Evolutionary conservation across 2,797 vertebrate species (phyloP).

Genomic region (Falco berigora): DNA sequence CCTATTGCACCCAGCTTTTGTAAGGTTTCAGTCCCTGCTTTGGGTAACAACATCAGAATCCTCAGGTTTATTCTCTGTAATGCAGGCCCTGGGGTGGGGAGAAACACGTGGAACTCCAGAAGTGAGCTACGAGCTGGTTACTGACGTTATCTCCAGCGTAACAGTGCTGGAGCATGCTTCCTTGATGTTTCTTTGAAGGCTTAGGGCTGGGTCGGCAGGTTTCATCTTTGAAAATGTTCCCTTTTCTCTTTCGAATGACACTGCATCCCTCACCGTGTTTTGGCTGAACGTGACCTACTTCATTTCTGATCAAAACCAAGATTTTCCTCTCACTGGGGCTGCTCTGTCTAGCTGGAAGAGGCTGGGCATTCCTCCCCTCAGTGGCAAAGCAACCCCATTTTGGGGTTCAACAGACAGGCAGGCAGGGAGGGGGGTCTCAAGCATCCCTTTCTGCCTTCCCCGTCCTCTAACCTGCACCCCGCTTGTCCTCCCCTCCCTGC

Average conservation of each 20-base stretch:
- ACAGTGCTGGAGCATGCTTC: neutral
- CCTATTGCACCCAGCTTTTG: neutral
- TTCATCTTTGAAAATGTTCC: neutral
- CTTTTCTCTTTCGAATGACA: neutral
- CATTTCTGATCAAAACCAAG: neutral
- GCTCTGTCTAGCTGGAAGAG: neutral
- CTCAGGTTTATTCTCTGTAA: neutral
- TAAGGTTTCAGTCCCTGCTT: neutral
- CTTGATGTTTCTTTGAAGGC: neutral
- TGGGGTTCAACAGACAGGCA: neutral
- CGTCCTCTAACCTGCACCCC: neutral
- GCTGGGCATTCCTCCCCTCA: neutral
- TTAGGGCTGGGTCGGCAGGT: neutral
- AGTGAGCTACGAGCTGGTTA: accelerated
- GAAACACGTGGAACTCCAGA: neutral
- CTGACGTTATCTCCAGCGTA: neutral
- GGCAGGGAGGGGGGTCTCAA: neutral
- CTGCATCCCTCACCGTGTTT: neutral
- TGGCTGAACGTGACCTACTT: neutral
- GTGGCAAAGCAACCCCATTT: neutral
- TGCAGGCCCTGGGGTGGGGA: neutral
- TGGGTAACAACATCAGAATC: neutral
- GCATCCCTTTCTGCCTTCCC: neutral
- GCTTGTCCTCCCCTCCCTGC: neutral
- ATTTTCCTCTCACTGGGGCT: neutral